A percentile compares a stretch with the other conserved stretches of the same genome.
Conservation (phyloP, 2,113 vertebrate species). For the Labrus mixtus region DNA sequence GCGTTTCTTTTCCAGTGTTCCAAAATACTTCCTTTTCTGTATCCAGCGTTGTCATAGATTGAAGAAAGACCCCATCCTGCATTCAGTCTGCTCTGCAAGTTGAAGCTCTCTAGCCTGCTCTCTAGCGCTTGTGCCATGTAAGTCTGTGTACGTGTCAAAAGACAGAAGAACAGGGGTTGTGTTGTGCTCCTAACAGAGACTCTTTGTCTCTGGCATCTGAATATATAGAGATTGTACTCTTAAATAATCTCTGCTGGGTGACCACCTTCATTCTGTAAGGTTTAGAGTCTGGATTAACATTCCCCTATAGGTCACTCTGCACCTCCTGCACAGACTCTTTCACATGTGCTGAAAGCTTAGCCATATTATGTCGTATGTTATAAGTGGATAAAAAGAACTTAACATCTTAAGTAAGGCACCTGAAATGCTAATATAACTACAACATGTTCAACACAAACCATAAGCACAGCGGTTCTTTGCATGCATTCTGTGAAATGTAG, state of each 20-base stretch:
- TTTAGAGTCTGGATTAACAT: conserved; percentile 89
- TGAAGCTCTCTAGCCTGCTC: conserved; percentile 72
- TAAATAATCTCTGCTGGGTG: conserved; percentile 91
- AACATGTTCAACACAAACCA: background rate
- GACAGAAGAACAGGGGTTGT: conserved; percentile 86
- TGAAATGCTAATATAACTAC: background rate
- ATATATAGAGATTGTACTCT: conserved; percentile 85
- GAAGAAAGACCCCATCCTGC: conserved; percentile 69
- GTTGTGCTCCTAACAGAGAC: conserved; percentile 86
- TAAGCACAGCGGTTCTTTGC: background rate
- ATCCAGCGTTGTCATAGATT: conserved; percentile 71
- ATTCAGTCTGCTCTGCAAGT: conserved; percentile 77
- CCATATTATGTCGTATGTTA: conserved; percentile 15
- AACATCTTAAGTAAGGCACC: conserved; percentile 18
- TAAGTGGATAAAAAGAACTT: conserved; percentile 15
- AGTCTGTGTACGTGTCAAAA: conserved; percentile 81
- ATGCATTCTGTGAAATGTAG: too few relatives aligned
- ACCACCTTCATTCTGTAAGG: conserved; percentile 80
- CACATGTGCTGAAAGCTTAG: conserved; percentile 2
- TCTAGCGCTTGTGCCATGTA: conserved; percentile 81
- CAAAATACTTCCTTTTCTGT: conserved; percentile 18
- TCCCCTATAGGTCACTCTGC: conserved; percentile 75
- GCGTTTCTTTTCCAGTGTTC: conserved; percentile 3
- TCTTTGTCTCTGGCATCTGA: conserved; percentile 88
- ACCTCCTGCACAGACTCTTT: background rate